phyloP scores from a whole-genome alignment of 1,140 invertebrate species.

The Drosophila nannoptera region DNA sequence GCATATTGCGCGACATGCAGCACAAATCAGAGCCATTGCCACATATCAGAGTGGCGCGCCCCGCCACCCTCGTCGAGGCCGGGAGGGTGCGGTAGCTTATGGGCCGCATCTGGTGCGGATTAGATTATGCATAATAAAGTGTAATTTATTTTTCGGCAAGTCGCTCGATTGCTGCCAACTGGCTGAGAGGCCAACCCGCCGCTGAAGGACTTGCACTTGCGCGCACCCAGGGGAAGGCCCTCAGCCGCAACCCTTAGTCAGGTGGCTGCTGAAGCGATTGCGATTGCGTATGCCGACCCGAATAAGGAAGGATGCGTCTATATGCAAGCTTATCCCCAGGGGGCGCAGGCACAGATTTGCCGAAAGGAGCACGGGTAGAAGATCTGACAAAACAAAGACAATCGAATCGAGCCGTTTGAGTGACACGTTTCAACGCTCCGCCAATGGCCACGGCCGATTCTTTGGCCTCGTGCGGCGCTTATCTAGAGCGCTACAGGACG shows the following conservation, averaged over 20 bases:
- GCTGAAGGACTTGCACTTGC: not conserved
- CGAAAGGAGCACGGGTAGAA: not conserved
- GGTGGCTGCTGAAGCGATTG: constrained; percentile 10
- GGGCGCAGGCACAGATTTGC: constrained; percentile 43
- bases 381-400: constrained; percentile 36
- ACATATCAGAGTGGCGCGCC: not conserved
- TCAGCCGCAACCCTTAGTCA: constrained; percentile 14
- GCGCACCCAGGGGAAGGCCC: not conserved
- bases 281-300: too few species aligned
- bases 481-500: constrained; percentile 47
- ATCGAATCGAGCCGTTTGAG: constrained; percentile 50
- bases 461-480: constrained; percentile 42
- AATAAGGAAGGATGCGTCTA: too few species aligned
- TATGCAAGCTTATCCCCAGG: too few species aligned
- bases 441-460: not conserved
- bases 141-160: constrained; percentile 73
- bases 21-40: constrained; percentile 12
- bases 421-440: constrained; percentile 66
- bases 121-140: constrained; percentile 78
- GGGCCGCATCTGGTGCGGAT: constrained; percentile 69
- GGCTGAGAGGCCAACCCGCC: constrained; percentile 6
- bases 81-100: not conserved
- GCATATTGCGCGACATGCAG: constrained; percentile 30
- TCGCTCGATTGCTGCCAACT: constrained; percentile 32
- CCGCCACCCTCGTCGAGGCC: not conserved